Conservation (phyloP, 2,888 invertebrate species). For the Drosophila atroscutellata region DNA sequence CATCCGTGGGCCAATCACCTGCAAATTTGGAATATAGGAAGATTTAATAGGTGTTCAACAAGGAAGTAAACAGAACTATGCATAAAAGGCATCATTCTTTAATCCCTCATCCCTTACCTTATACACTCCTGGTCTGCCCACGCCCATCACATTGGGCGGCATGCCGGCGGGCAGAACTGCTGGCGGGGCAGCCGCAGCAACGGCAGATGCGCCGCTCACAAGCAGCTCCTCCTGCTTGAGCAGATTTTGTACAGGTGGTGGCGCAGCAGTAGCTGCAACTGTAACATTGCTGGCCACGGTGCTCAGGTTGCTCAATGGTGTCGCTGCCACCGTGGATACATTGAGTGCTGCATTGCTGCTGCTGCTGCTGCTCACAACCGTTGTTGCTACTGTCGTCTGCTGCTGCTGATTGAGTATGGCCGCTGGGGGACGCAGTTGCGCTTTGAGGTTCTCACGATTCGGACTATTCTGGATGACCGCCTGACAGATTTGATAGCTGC, state of each 20-base stretch:
- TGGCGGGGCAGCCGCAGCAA: conserved; percentile 36
- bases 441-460: conserved; percentile 93
- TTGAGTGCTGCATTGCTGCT: conserved; percentile 61
- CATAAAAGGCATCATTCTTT: not conserved
- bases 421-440: conserved; percentile 94
- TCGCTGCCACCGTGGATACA: conserved; percentile 68
- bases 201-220: conserved; percentile 53
- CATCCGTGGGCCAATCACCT: conserved; percentile 85
- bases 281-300: conserved; percentile 39
- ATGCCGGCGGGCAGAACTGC: conserved; percentile 59
- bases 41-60: not conserved
- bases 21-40: conserved; percentile 1
- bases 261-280: conserved; percentile 63
- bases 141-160: conserved; percentile 82
- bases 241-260: conserved; percentile 70
- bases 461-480: conserved; percentile 97
- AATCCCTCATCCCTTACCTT: conserved; percentile 68
- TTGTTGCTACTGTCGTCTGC: conserved; percentile 32
- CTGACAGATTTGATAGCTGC: conserved; percentile 97
- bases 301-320: conserved; percentile 64
- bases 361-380: conserved; percentile 47
- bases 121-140: conserved; percentile 83
- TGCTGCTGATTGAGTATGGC: conserved; percentile 87
- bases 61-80: not conserved
- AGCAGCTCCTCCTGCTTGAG: conserved; percentile 73